Conservation (phyloP, 2,888 invertebrate species). For the Selenia dentaria region DNA sequence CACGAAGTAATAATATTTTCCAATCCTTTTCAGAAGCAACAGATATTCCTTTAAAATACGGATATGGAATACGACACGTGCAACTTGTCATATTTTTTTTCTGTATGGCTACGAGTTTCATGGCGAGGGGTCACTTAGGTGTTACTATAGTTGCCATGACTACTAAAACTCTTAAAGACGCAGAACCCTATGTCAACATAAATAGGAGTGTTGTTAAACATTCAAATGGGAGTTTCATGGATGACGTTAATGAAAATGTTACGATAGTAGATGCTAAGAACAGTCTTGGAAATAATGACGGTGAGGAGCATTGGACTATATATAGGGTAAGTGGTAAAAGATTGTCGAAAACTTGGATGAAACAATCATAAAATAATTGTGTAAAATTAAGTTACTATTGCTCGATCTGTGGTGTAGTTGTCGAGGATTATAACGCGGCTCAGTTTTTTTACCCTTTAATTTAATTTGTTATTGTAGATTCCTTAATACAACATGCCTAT, state of each 20-base stretch:
- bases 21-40: conserved; percentile 20
- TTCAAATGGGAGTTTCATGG: too few species aligned
- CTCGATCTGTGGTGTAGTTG: too few species aligned
- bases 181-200: too few species aligned
- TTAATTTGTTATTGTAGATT: too few species aligned
- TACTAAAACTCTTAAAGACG: not conserved
- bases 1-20: too few species aligned
- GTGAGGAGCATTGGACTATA: conserved; percentile 10
- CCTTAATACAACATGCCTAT: too few species aligned
- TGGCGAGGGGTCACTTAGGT: conserved; percentile 30
- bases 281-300: conserved; percentile 9
- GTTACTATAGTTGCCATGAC: conserved; percentile 34
- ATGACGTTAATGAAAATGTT: not conserved
- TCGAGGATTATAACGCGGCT: too few species aligned
- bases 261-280: not conserved
- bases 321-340: conserved; percentile 23
- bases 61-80: conserved; percentile 26
- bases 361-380: too few species aligned
- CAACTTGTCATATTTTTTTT: conserved; percentile 23
- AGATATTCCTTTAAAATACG: conserved; percentile 8
- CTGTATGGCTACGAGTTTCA: conserved; percentile 13
- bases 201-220: not conserved
- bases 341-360: too few species aligned
- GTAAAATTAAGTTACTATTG: too few species aligned
- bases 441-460: too few species aligned